Evolutionary conservation across 2,888 invertebrate genomes (phyloP).

Genomic region (Lagria hirta): DNA sequence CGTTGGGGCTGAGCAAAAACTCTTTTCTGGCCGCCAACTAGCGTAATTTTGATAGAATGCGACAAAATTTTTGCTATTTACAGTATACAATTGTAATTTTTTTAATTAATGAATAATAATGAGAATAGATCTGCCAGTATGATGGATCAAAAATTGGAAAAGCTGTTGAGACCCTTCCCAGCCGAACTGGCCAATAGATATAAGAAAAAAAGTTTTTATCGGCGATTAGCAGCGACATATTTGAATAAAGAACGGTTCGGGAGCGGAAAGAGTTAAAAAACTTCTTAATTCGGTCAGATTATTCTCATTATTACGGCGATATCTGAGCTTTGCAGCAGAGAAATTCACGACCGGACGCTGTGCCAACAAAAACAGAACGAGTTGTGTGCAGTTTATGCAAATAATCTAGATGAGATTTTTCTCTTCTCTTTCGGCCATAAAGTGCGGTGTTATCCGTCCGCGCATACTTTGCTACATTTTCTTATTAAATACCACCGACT

Average conservation of each 20-base stretch:
- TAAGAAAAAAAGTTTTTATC: constrained; percentile 41
- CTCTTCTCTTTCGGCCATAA: constrained; percentile 51
- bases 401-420: constrained; percentile 57
- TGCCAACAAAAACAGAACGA: constrained; percentile 44
- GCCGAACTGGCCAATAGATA: too few relatives aligned
- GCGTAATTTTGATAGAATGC: too few relatives aligned
- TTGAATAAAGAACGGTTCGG: constrained; percentile 39
- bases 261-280: constrained; percentile 47
- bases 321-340: constrained; percentile 50
- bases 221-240: constrained; percentile 46
- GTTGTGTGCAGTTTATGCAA: constrained; percentile 56
- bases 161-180: too few relatives aligned
- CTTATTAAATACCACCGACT: constrained; percentile 54
- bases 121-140: too few relatives aligned
- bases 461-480: constrained; percentile 52
- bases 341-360: constrained; percentile 43
- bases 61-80: too few relatives aligned
- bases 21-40: too few relatives aligned
- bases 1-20: too few relatives aligned
- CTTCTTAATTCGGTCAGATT: constrained; percentile 55
- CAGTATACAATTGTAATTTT: too few relatives aligned
- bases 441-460: constrained; percentile 52
- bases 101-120: too few relatives aligned
- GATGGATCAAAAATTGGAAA: too few relatives aligned
- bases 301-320: constrained; percentile 54